phyloP scores from a whole-genome alignment of 2,888 invertebrate genomes.

The Callyntrura sp. region DNA sequence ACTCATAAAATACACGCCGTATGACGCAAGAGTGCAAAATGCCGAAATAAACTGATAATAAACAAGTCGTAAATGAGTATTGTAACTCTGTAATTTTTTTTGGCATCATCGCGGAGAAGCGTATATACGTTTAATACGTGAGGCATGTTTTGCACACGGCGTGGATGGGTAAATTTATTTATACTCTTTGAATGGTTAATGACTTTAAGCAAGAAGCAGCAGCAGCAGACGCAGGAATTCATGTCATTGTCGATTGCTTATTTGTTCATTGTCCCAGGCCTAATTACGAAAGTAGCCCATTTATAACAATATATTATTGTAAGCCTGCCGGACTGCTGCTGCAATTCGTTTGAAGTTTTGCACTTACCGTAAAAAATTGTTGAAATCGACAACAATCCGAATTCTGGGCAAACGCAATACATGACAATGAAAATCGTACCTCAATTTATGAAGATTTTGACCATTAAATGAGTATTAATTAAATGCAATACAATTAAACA shows the following conservation, averaged over 20 bases:
- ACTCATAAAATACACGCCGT: neutral
- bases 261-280: slow-evolving; percentile 63
- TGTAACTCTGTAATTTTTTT: neutral
- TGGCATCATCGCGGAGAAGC: slow-evolving; percentile 6
- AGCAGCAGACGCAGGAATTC: slow-evolving; percentile 57
- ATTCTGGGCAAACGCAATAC: neutral
- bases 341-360: neutral
- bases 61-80: neutral
- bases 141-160: neutral
- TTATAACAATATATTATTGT: slow-evolving; percentile 21
- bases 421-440: neutral
- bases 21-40: neutral
- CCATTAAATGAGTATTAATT: neutral
- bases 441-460: neutral
- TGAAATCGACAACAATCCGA: neutral
- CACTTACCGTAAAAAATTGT: neutral
- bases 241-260: slow-evolving; percentile 77
- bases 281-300: slow-evolving; percentile 51
- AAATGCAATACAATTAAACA: slow-evolving; percentile 24
- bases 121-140: no score
- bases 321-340: neutral
- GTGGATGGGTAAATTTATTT: neutral
- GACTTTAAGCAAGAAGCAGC: no score
- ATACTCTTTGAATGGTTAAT: neutral
- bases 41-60: neutral